These are phyloP conservation scores for Oceanodroma tethys DNA, from an alignment of 2,113 vertebrate genomes.

Conservation along the genomic window DNA sequence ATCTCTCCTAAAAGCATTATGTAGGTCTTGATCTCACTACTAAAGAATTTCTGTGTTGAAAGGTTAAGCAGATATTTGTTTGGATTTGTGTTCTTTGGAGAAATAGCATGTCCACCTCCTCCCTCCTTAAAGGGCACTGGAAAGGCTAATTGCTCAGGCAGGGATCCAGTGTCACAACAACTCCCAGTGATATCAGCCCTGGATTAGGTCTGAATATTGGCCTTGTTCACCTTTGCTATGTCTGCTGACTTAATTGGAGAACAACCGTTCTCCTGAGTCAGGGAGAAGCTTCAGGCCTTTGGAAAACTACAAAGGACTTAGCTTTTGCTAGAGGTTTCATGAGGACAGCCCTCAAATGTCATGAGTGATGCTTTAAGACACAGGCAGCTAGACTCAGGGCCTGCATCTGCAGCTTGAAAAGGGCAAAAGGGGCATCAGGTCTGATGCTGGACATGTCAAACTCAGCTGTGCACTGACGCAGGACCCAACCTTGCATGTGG, in stretches of 20 bases:
- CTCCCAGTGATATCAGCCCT: background rate
- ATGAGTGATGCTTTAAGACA: background rate
- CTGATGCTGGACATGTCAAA: background rate
- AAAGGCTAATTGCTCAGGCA: background rate
- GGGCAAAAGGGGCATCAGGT: background rate
- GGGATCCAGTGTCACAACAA: background rate
- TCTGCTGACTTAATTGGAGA: background rate
- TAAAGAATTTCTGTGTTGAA: conserved; percentile 5
- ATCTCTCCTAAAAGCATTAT: background rate
- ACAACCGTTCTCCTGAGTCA: background rate
- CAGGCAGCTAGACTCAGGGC: background rate
- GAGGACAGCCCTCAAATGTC: background rate
- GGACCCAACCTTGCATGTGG: background rate
- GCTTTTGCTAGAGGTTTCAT: background rate
- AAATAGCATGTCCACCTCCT: background rate
- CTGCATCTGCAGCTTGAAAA: background rate
- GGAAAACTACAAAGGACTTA: background rate
- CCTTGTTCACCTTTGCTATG: background rate
- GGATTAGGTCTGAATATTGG: background rate
- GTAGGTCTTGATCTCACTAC: background rate
- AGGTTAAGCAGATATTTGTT: conserved; percentile 38
- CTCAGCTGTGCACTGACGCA: background rate
- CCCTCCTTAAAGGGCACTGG: background rate
- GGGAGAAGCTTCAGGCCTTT: background rate
- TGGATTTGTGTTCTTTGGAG: conserved; percentile 40